Percentiles rank a stretch among this genome's conserved stretches.
Conservation (phyloP, 2,113 vertebrate genomes). For the Isurus oxyrinchus region DNA sequence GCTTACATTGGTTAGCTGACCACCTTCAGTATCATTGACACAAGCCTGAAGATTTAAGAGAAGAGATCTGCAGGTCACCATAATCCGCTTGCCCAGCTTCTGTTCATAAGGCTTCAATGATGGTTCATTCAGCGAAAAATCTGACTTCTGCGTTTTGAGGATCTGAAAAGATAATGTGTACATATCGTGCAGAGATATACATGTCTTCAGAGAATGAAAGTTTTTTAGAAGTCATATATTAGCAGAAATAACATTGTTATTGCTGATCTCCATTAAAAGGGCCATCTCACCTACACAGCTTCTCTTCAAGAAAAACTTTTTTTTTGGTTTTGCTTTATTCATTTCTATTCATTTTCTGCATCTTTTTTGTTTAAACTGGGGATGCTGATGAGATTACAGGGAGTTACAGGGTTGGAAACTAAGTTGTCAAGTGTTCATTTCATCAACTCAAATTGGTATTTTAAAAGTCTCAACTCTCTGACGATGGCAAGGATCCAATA, state of each 20-base stretch:
- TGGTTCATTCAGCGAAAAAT: conserved; percentile 56
- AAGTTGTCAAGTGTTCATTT: not conserved
- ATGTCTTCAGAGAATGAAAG: not conserved
- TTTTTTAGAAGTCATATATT: not conserved
- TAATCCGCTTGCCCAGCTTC: conserved; percentile 77
- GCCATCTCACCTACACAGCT: not conserved
- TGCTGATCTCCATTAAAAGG: not conserved
- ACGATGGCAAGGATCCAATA: not conserved
- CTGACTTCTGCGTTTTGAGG: conserved; percentile 67
- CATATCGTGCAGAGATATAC: not conserved
- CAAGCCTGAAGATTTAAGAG: conserved; percentile 85
- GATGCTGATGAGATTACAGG: not conserved
- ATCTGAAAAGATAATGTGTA: conserved; percentile 54
- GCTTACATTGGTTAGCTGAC: conserved; percentile 81
- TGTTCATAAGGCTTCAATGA: conserved; percentile 79
- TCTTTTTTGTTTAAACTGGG: not conserved
- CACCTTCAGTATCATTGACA: conserved; percentile 78
- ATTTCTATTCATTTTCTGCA: not conserved
- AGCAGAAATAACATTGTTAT: not conserved
- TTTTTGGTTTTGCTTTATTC: not conserved
- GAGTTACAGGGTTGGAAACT: not conserved
- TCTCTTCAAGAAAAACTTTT: too few species aligned
- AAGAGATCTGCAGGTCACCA: conserved; percentile 78
- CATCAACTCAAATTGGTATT: not conserved
- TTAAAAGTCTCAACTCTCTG: not conserved